phyloP scores from a whole-genome alignment of 2,888 invertebrate species.

The Calliopum simillimum region DNA sequence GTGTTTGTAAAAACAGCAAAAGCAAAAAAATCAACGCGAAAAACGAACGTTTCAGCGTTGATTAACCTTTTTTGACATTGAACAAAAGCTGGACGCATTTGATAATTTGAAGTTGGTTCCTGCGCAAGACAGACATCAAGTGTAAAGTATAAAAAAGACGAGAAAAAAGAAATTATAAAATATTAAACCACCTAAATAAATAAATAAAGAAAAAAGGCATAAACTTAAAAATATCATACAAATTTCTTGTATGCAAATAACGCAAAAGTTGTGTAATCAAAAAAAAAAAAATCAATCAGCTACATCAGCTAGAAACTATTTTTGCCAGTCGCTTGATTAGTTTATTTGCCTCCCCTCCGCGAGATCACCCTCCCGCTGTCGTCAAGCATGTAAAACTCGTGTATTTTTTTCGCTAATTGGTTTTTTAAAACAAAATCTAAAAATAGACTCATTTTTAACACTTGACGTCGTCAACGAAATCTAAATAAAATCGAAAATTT shows the following conservation, averaged over 20 bases:
- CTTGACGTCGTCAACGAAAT: constrained; percentile 23
- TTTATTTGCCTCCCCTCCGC: neutral
- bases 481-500: neutral
- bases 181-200: constrained; percentile 17
- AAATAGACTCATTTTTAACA: constrained; percentile 11
- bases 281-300: constrained; percentile 40
- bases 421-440: neutral
- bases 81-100: constrained; percentile 46
- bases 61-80: constrained; percentile 68
- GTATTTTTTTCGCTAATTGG: constrained; percentile 3
- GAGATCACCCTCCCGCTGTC: no score
- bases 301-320: neutral
- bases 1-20: neutral
- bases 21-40: constrained; percentile 13
- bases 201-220: constrained; percentile 6
- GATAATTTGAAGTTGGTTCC: neutral
- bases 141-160: constrained; percentile 3
- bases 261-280: constrained; percentile 60
- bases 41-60: constrained; percentile 26
- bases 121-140: neutral
- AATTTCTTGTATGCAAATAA: constrained; percentile 28
- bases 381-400: no score
- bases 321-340: neutral
- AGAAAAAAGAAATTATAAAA: neutral
- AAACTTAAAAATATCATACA: constrained; percentile 2